Percentiles rank a stretch among this genome's conserved stretches.
These are phyloP conservation scores for Callyntrura guangdongensis DNA, from an alignment of 2,888 invertebrate species.

Conservation along the genomic window DNA sequence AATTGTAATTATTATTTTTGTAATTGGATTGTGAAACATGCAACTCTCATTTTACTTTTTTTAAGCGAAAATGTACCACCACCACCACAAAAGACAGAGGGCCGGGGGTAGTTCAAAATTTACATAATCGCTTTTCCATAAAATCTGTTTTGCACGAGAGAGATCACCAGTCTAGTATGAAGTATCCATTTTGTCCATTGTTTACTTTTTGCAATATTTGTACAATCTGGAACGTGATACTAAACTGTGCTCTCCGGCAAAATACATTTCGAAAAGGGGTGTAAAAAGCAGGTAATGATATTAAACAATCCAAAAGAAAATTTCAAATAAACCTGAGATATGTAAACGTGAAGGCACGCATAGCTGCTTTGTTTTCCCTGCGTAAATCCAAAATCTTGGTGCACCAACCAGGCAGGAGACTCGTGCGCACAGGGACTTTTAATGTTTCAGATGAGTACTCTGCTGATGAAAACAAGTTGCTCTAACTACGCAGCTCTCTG, in stretches of 20 bases:
- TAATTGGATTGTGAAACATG: constrained; percentile 52
- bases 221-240: neutral
- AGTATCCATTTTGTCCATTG: no score
- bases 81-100: no score
- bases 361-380: constrained; percentile 5
- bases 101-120: no score
- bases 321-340: constrained; percentile 50
- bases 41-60: constrained; percentile 27
- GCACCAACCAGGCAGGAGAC: constrained; percentile 19
- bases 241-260: neutral
- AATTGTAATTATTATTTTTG: constrained; percentile 51
- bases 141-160: no score
- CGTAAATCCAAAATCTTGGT: no score
- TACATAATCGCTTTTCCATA: neutral
- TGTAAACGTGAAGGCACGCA: constrained; percentile 66
- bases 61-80: no score
- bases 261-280: neutral
- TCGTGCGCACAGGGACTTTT: no score
- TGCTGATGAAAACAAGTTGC: neutral
- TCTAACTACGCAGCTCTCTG: no score
- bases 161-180: no score
- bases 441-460: neutral
- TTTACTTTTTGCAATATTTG: neutral
- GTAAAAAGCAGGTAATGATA: neutral
- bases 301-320: neutral